These are phyloP conservation scores for Rallus limicola DNA, from an alignment of 2,113 vertebrate genomes.

Conservation along the genomic window DNA sequence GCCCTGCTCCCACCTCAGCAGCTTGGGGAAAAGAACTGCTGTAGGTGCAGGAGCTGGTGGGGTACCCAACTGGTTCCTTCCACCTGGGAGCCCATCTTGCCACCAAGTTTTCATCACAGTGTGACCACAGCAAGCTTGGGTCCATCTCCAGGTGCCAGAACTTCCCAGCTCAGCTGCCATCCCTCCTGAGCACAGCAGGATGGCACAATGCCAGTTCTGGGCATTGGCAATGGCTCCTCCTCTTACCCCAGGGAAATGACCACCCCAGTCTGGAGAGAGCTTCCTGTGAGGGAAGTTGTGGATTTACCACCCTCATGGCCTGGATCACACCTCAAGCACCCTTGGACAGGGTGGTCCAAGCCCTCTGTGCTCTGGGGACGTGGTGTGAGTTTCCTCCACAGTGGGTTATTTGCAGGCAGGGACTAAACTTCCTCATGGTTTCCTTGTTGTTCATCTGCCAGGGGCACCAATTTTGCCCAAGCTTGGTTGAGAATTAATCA, in stretches of 20 bases:
- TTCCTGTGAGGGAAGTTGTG: neutral
- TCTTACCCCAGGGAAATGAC: too few species aligned
- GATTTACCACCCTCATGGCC: neutral
- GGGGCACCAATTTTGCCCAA: neutral
- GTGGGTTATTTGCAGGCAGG: neutral
- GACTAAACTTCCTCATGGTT: neutral
- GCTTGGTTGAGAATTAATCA: neutral
- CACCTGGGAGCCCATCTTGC: neutral
- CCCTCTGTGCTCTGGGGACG: neutral
- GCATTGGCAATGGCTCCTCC: neutral
- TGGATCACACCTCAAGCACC: accelerated
- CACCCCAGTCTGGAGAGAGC: neutral
- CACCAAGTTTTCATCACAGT: accelerated
- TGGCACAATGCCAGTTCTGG: neutral
- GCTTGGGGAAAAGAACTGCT: neutral
- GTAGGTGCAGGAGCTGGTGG: neutral
- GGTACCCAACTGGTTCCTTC: neutral
- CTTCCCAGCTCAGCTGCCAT: neutral
- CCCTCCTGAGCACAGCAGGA: accelerated
- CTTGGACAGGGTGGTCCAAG: neutral
- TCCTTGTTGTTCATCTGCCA: neutral
- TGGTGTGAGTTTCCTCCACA: too few species aligned
- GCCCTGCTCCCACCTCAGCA: neutral
- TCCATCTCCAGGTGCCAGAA: neutral
- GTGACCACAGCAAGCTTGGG: neutral